Base-by-base conservation (phyloP, 1,140 invertebrate genomes). In the Hydropsyche tenuis region DNA sequence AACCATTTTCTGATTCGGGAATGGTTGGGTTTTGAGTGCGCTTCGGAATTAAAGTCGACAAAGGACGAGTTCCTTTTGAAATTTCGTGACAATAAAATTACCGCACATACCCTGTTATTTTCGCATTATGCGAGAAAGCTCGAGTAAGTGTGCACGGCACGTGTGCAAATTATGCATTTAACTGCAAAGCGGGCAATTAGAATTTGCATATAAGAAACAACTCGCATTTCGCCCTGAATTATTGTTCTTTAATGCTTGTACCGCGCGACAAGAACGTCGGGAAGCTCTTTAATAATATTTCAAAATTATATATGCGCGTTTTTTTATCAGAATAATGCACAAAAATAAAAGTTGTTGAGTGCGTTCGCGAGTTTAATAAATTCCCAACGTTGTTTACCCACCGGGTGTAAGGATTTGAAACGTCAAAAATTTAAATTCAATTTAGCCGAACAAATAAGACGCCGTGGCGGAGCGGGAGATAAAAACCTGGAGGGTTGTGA, bases 401-500 rank as follows among this genome's bases (percentile, higher is more conserved):
- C 45, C 1, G 43, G 18, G 14, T 11, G 42, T 48, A 18, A 69
- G 20, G 37, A 66, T 42, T n/a, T 42, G 6, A 46, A 70, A 70
- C 68, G 68, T 48, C 43, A 75, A 77, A 77, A 77, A 77, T 73
- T 77, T 72, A 75, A 75, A 77, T 77, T 77, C 76, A 77, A 77
- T 77, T 77, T 73, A 71, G 73, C 60, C 62, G 72, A 75, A 77
- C 76, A 77, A 75, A 75, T 77, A 74, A 74, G 71, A 77, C 48
- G n/a, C n/a, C n/a, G 43, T 30, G 18, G 37, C 65, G 66, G 63
- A 60, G 46, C 62, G 27, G 25, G 27, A 74, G 45, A 64, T 69
- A 65, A 73, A 46, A 37, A 37, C 30, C 3, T 9, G 30, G 30
- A 63, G 51, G 30, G 53, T 51, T 3, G 42, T 46, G 51, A 51